Evolutionary conservation across 2,888 invertebrate species (phyloP).

Genomic region (Hydrotaea diabolus): DNA sequence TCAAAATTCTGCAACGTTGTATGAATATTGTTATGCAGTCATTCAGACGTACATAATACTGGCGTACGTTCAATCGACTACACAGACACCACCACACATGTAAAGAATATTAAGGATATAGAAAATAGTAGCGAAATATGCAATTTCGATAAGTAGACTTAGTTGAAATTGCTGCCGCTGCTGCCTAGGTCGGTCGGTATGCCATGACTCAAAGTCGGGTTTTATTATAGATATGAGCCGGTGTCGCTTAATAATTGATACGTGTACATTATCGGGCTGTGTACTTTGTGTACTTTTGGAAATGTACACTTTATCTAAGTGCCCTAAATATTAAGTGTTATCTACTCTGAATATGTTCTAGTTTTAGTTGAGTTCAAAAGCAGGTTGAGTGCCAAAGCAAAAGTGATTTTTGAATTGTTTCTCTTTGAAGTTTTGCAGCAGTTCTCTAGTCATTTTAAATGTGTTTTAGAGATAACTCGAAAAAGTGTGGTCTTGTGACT

Average conservation of each 20-base stretch:
- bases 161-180: not conserved
- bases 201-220: not conserved
- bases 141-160: conserved; percentile 9
- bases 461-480: no score
- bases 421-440: no score
- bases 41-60: not conserved
- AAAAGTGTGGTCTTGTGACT: no score
- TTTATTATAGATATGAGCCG: not conserved
- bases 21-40: conserved; percentile 45
- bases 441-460: no score
- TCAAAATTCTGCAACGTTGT: conserved; percentile 65
- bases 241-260: conserved; percentile 27
- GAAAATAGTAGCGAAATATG: conserved; percentile 1
- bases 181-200: not conserved
- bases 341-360: not conserved
- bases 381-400: no score
- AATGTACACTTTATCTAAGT: not conserved
- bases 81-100: not conserved
- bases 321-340: not conserved
- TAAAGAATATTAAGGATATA: conserved; percentile 6
- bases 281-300: not conserved
- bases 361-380: no score
- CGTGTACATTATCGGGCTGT: not conserved
- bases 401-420: no score
- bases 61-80: not conserved